Conservation (phyloP, 2,113 vertebrate genomes). For the Leucosticte australis region DNA sequence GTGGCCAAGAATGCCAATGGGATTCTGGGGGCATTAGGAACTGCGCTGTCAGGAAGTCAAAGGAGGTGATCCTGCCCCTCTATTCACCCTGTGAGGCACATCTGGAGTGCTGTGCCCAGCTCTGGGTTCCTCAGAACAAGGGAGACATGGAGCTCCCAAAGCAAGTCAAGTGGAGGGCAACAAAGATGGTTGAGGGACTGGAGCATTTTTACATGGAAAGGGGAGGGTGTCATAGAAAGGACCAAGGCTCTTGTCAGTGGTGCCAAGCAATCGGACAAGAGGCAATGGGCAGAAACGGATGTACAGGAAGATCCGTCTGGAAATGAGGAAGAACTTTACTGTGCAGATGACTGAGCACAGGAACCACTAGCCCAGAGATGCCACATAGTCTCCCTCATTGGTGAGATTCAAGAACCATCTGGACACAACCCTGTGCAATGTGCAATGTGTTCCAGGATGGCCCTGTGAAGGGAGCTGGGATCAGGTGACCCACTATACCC, state of each 20-base stretch:
- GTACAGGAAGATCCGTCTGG: not conserved
- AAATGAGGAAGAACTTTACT: not conserved
- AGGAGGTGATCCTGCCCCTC: not conserved
- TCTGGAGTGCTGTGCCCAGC: too few species aligned
- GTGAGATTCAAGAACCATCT: not conserved
- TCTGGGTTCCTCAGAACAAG: not conserved
- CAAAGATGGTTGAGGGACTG: not conserved
- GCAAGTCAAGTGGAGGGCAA: not conserved
- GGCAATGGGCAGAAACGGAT: not conserved
- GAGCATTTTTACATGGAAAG: not conserved
- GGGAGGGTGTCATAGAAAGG: not conserved
- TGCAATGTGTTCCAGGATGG: not conserved
- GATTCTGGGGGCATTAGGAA: not conserved
- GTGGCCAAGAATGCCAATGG: not conserved
- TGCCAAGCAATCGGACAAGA: not conserved
- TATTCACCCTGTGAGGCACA: not conserved
- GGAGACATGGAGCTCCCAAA: not conserved
- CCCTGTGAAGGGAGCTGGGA: not conserved
- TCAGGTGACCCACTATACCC: not conserved
- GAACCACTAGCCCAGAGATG: not conserved
- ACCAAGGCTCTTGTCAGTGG: not conserved
- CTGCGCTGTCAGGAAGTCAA: fast-evolving
- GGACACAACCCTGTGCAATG: not conserved
- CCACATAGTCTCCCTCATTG: not conserved
- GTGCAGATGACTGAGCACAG: not conserved